Evolutionary conservation across 2,888 invertebrate genomes (phyloP), one percentile per base, ranked within the genome.

Genomic region (Cryptophagus acutangulus): DNA sequence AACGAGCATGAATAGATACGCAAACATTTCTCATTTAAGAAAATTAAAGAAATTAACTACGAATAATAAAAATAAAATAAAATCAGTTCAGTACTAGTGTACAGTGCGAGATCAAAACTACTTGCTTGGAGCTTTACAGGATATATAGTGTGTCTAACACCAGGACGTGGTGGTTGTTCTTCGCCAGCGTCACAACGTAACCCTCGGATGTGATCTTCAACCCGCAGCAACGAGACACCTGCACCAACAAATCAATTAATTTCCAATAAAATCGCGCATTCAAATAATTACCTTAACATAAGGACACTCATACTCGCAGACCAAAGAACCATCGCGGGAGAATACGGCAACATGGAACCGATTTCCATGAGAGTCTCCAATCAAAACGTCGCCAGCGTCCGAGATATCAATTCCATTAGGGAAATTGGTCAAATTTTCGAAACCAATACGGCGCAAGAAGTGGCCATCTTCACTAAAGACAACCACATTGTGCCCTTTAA

Each of bases 371-470:
- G 93, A 94, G 72, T 96, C 95, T 10, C 95, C 95, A 59, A 96
- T 91, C 51, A 96, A 79, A 45, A 96, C 90, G 71, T 96, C 95
- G 29, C 95, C 95, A 36, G 91, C 92, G 71, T 94, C 94, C 37
- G 93, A 93, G 66, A 96, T 93, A 73, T 95, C 95, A 63, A 96
- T 95, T 52, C 96, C 96, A 69, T 95, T 96, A 3, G 95, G 96
- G 71, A 93, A 96, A 72, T 93, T 93, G 59, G 95, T 96, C 57
- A 95, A 82, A 67, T 85, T 91, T 72, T 95, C 93, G 72, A 87
- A 88, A 52, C 95, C 96, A 69, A 96, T 95, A 55, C 92, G 85
- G 54, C 94, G 85, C 62, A 92, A 73, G 72, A 91, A 95, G 48
- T 82, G 81, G 41, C 95, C 95, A 50, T 89, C 87, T 66, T 93